These are phyloP conservation scores for Argentina silus DNA, from an alignment of 2,797 vertebrate species.

Conservation along the genomic window DNA sequence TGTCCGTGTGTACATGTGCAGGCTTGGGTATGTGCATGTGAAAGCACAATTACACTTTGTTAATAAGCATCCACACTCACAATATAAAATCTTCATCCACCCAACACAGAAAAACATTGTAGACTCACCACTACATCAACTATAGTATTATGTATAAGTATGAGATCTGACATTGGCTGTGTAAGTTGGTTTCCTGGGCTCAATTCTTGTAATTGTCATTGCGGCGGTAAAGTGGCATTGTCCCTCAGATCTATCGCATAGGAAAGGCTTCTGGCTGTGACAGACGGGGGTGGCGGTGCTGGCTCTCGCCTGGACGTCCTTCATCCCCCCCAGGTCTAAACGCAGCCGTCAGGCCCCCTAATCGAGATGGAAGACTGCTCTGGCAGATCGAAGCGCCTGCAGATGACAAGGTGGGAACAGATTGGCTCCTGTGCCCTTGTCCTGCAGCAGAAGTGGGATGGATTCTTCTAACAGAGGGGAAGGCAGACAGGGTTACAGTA, in stretches of 20 bases:
- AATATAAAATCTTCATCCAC: background rate
- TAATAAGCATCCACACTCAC: conserved; percentile 38
- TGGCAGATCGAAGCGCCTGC: conserved; percentile 78
- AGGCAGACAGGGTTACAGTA: conserved; percentile 21
- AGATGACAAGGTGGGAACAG: conserved; percentile 77
- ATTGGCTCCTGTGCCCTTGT: conserved; percentile 76
- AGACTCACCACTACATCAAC: conserved; percentile 29
- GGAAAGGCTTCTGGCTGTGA: conserved; percentile 78
- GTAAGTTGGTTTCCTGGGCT: conserved; percentile 36
- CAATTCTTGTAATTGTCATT: conserved; percentile 59
- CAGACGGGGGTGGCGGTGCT: conserved; percentile 49
- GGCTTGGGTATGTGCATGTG: background rate
- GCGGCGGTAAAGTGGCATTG: conserved; percentile 41
- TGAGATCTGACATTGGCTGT: conserved; percentile 43
- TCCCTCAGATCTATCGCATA: conserved; percentile 74
- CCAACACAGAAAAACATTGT: conserved; percentile 8
- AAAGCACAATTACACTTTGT: conserved; percentile 13
- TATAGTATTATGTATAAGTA: conserved; percentile 22
- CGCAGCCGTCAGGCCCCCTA: conserved; percentile 72
- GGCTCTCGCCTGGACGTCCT: conserved; percentile 78
- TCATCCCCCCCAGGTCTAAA: conserved; percentile 73
- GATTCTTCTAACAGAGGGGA: conserved; percentile 44
- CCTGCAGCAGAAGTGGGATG: conserved; percentile 67
- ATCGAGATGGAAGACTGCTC: conserved; percentile 83
- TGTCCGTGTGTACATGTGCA: conserved; percentile 39